These are phyloP conservation scores for Emydoidea blandingii DNA, from an alignment of 2,797 vertebrate species.

Conservation along the genomic window DNA sequence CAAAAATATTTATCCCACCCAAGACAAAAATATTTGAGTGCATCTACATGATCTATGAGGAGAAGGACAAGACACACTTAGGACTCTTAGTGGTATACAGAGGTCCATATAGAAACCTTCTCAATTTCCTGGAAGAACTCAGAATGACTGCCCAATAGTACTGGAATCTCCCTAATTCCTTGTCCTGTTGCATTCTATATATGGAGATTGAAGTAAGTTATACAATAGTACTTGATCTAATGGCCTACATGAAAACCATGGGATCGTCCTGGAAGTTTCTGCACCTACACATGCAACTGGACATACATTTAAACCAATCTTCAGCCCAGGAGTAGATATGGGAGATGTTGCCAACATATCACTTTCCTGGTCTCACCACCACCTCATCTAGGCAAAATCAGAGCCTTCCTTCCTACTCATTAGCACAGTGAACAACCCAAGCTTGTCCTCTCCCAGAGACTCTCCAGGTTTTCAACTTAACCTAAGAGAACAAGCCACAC, in stretches of 20 bases:
- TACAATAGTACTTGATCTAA: fast-evolving
- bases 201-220: neutral
- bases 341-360: neutral
- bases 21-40: neutral
- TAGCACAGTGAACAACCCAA: neutral
- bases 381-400: neutral
- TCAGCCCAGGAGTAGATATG: neutral
- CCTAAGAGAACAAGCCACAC: neutral
- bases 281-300: neutral
- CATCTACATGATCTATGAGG: neutral
- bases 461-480: neutral
- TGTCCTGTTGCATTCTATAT: fast-evolving
- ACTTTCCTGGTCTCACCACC: fast-evolving
- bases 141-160: neutral
- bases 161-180: neutral
- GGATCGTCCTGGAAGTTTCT: neutral
- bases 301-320: neutral
- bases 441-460: no score
- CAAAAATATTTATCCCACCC: neutral
- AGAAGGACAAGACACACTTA: neutral
- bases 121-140: neutral
- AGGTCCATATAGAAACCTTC: neutral
- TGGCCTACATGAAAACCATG: neutral
- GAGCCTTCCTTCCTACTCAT: neutral
- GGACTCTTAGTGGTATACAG: neutral